Evolutionary conservation across 1,140 invertebrate species (phyloP).

Genomic region (Lerema accius): DNA sequence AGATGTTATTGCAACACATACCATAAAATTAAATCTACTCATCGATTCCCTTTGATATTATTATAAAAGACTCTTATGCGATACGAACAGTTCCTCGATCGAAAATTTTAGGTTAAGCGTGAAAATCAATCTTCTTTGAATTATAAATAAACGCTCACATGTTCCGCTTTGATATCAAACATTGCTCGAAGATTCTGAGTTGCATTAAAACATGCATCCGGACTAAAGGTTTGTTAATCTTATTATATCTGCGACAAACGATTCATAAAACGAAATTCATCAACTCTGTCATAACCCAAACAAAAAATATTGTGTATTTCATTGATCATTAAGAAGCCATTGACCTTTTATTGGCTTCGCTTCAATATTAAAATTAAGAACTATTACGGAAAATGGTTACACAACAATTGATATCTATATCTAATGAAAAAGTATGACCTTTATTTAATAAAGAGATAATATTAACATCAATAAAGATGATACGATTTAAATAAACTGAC

Average conservation of each 20-base stretch:
- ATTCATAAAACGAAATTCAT: neutral
- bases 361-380: neutral
- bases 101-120: constrained; percentile 6
- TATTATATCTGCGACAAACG: too few species aligned
- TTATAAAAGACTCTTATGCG: constrained; percentile 10
- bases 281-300: neutral
- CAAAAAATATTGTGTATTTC: neutral
- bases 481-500: too few species aligned
- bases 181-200: neutral
- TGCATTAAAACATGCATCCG: neutral
- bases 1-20: constrained; percentile 11
- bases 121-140: constrained; percentile 7
- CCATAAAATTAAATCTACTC: neutral
- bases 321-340: neutral
- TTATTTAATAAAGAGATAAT: too few species aligned
- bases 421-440: neutral
- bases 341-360: neutral
- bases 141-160: neutral
- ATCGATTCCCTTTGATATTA: constrained; percentile 25
- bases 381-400: neutral
- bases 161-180: constrained; percentile 10
- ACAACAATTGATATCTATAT: neutral
- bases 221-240: too few species aligned
- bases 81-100: neutral
- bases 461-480: too few species aligned